phyloP scores from a whole-genome alignment of 1,140 invertebrate species.

The Episyrphus balteatus region DNA sequence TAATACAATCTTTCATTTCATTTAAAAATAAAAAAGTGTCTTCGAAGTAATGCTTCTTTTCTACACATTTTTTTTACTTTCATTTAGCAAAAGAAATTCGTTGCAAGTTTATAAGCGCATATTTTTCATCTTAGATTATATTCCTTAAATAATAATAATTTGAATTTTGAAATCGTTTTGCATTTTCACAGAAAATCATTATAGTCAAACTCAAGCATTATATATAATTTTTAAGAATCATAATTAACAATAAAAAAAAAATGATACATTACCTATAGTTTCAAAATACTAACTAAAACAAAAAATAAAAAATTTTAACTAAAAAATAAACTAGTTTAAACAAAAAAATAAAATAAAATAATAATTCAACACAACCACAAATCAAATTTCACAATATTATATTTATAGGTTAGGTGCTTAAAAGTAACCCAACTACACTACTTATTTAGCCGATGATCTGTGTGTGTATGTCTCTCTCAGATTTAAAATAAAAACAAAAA shows the following conservation, averaged over 20 bases:
- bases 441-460: constrained; percentile 16
- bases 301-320: constrained; percentile 11
- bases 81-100: too few relatives aligned
- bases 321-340: constrained; percentile 8
- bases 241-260: constrained; percentile 9
- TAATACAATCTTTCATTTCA: too few relatives aligned
- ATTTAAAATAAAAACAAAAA: constrained; percentile 6
- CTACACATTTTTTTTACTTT: too few relatives aligned
- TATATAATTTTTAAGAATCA: constrained; percentile 7
- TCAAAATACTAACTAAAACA: constrained; percentile 9
- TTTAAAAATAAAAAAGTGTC: too few relatives aligned
- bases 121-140: too few relatives aligned
- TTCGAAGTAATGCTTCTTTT: too few relatives aligned
- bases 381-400: neutral
- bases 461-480: constrained; percentile 9
- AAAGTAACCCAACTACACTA: neutral
- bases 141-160: too few relatives aligned
- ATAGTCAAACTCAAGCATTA: constrained; percentile 11
- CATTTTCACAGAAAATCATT: constrained; percentile 12
- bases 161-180: too few relatives aligned
- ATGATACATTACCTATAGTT: constrained; percentile 8
- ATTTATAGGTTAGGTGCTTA: constrained; percentile 4
- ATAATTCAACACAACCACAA: constrained; percentile 10
- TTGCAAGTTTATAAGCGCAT: too few relatives aligned
- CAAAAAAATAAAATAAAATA: constrained; percentile 2